phyloP scores from a whole-genome alignment of 2,113 vertebrate genomes.

The Prinia subflava region DNA sequence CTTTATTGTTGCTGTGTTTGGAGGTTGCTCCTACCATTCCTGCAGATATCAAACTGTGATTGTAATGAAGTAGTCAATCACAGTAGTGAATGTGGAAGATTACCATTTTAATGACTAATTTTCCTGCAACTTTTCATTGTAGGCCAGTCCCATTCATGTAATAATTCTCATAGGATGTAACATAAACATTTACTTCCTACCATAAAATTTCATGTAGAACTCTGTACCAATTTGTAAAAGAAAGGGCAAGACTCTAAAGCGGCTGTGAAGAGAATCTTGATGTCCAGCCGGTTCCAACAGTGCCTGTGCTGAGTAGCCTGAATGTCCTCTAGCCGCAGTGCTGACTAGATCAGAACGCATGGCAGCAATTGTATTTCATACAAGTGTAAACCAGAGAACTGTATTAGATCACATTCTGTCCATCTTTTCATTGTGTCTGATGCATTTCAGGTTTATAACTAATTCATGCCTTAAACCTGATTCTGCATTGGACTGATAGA shows the following conservation, averaged over 20 bases:
- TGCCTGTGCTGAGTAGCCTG: not conserved
- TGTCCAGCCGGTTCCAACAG: not conserved
- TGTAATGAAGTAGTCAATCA: slow-evolving; percentile 52
- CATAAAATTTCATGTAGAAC: not conserved
- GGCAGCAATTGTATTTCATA: not conserved
- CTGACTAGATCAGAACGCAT: not conserved
- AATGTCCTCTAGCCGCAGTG: not conserved
- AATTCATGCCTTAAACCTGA: not conserved
- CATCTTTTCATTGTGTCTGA: not conserved
- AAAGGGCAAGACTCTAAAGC: not conserved
- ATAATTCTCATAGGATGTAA: not conserved
- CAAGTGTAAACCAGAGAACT: not conserved
- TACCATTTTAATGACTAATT: slow-evolving; percentile 39
- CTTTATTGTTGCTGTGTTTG: not conserved
- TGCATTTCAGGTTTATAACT: not conserved
- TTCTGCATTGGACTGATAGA: not conserved
- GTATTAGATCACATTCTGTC: not conserved
- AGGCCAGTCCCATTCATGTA: not conserved
- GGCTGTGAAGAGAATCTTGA: not conserved
- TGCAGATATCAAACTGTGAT: slow-evolving; percentile 47
- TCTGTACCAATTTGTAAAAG: not conserved
- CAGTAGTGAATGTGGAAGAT: not conserved
- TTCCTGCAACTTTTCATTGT: slow-evolving; percentile 29
- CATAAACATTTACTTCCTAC: not conserved
- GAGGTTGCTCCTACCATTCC: not conserved